These are phyloP conservation scores for Sebastiscus albofasciatus DNA, from an alignment of 2,797 vertebrate species.

Conservation along the genomic window DNA sequence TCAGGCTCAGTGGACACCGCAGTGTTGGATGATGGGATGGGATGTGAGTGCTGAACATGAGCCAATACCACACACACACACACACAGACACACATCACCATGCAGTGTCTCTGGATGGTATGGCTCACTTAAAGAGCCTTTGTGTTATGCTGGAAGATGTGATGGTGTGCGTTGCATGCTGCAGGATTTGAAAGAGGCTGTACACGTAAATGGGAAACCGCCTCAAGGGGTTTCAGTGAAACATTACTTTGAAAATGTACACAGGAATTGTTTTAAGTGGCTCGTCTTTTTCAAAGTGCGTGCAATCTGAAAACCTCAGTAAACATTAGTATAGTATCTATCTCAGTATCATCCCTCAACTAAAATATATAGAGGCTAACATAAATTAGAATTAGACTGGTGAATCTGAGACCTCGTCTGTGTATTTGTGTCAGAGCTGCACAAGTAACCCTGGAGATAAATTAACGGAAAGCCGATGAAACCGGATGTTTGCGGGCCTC, in stretches of 20 bases:
- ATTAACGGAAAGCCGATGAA: too few relatives aligned
- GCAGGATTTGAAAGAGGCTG: background rate
- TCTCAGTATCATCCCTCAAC: background rate
- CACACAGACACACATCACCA: conserved; percentile 2
- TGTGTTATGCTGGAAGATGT: conserved; percentile 5
- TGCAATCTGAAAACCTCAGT: background rate
- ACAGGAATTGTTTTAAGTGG: background rate
- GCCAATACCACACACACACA: conserved; percentile 25
- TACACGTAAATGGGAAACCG: background rate
- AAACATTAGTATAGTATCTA: background rate
- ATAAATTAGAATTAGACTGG: too few relatives aligned
- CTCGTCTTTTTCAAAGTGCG: background rate
- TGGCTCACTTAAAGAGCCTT: conserved; percentile 13
- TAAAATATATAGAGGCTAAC: too few relatives aligned
- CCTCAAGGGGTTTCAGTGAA: conserved; percentile 2
- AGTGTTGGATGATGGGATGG: conserved; percentile 48
- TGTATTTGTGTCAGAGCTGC: too few relatives aligned
- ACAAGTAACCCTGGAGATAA: too few relatives aligned
- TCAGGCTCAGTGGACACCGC: conserved; percentile 56
- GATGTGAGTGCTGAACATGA: conserved; percentile 39
- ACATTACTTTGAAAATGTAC: background rate
- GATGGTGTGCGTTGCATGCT: background rate
- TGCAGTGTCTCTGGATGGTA: conserved; percentile 25
- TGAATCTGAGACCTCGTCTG: too few relatives aligned
- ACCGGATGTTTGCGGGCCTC: too few relatives aligned